phyloP scores from a whole-genome alignment of 2,113 vertebrate species.

The Lipophrys pholis region DNA sequence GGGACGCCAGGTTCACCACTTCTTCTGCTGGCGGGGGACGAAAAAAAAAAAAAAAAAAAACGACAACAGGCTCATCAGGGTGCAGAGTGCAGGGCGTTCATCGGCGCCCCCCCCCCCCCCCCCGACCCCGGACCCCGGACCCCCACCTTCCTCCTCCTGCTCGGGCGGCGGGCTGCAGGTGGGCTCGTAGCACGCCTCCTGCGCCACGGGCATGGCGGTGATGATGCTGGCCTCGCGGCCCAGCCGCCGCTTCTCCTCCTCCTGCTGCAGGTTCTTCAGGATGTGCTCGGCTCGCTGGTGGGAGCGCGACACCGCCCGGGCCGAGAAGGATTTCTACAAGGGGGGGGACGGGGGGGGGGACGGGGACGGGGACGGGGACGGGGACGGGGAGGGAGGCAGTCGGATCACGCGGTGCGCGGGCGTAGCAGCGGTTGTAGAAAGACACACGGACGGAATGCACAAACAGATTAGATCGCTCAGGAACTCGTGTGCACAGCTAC shows the following conservation, averaged over 20 bases:
- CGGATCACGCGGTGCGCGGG: conserved; percentile 13
- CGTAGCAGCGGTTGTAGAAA: conserved; percentile 12
- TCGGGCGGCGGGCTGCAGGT: conserved; percentile 94
- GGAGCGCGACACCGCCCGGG: conserved; percentile 95
- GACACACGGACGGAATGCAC: conserved; percentile 14
- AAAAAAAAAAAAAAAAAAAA: conserved; percentile 31
- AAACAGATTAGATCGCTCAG: conserved; percentile 18
- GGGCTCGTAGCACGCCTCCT: conserved; percentile 97
- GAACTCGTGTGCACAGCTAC: conserved; percentile 46
- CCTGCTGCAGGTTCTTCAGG: conserved; percentile 98
- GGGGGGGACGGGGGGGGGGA: neutral
- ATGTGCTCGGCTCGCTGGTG: conserved; percentile 98
- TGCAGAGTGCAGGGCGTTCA: neutral
- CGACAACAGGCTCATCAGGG: conserved; percentile 42
- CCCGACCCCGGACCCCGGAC: neutral
- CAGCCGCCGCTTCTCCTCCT: conserved; percentile 95
- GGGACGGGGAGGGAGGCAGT: neutral
- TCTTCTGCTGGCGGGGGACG: conserved; percentile 92
- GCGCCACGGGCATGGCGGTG: conserved; percentile 96
- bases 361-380: neutral
- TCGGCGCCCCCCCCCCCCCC: too few species aligned
- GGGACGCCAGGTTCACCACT: conserved; percentile 95
- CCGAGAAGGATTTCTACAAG: conserved; percentile 96
- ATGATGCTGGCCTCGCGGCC: conserved; percentile 98
- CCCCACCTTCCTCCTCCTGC: conserved; percentile 97